These are phyloP conservation scores for Cryptocephalus moraei DNA, from an alignment of 2,888 invertebrate species.

Conservation along the genomic window DNA sequence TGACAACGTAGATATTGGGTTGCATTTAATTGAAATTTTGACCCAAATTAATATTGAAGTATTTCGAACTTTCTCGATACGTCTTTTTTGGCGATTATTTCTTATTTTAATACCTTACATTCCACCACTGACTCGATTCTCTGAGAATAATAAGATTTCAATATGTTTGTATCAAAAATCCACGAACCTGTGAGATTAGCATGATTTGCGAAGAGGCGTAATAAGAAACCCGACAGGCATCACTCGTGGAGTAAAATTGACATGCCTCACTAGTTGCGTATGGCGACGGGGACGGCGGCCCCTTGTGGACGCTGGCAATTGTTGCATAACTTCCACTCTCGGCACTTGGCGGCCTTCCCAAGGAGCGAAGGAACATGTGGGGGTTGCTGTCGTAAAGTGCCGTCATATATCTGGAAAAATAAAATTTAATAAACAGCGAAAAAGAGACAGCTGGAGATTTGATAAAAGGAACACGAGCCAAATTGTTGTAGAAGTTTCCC, in stretches of 20 bases:
- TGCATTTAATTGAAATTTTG: too few species aligned
- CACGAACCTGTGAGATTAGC: conserved; percentile 52
- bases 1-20: too few species aligned
- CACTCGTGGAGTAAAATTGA: conserved; percentile 53
- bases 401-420: conserved; percentile 56
- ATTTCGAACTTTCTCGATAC: too few species aligned
- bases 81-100: too few species aligned
- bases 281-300: conserved; percentile 59
- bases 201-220: conserved; percentile 73
- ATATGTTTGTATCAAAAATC: neutral
- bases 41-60: too few species aligned
- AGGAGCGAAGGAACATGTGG: conserved; percentile 62
- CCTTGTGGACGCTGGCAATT: conserved; percentile 71
- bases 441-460: neutral
- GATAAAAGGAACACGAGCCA: conserved; percentile 1
- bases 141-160: too few species aligned
- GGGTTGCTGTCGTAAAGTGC: conserved; percentile 66
- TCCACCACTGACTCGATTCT: too few species aligned
- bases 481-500: conserved; percentile 1
- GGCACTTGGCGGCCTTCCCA: conserved; percentile 60
- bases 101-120: too few species aligned
- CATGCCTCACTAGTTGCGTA: conserved; percentile 54
- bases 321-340: conserved; percentile 74
- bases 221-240: conserved; percentile 53
- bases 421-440: conserved; percentile 1